Percentiles rank a stretch among this genome's conserved stretches.
Conservation (phyloP, 2,888 invertebrate species). For the Drosophila ustulata region DNA sequence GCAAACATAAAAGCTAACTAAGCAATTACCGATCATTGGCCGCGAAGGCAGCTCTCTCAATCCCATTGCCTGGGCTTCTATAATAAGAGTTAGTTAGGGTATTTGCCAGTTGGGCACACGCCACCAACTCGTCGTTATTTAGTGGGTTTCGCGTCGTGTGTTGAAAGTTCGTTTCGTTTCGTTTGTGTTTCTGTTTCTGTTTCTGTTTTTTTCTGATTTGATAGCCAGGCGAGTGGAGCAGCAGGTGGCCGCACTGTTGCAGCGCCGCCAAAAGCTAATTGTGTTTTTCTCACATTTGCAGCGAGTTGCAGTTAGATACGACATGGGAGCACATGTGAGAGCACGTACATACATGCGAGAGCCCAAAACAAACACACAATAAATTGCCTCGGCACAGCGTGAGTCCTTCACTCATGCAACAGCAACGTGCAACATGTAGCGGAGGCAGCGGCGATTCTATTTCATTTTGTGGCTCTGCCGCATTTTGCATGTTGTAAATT, state of each 20-base stretch:
- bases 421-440: too few relatives aligned
- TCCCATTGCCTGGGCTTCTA: neutral
- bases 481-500: conserved; percentile 77
- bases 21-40: neutral
- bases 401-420: conserved; percentile 48
- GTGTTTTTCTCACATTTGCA: conserved; percentile 81
- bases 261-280: conserved; percentile 80
- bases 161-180: conserved; percentile 62
- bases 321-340: conserved; percentile 50
- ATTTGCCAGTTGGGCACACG: neutral
- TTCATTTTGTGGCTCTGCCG: conserved; percentile 61
- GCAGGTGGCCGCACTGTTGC: conserved; percentile 72
- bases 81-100: neutral
- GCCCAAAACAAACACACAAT: conserved; percentile 79
- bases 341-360: conserved; percentile 57
- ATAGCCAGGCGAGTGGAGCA: conserved; percentile 56
- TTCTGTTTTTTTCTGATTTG: conserved; percentile 53
- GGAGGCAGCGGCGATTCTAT: conserved; percentile 55
- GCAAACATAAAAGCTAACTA: neutral
- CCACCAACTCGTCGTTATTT: conserved; percentile 3
- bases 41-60: neutral
- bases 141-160: conserved; percentile 51
- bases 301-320: conserved; percentile 54
- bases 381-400: conserved; percentile 77
- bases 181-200: conserved; percentile 19